Base-by-base conservation (phyloP, 2,888 invertebrate genomes). In the Mimumesa dahlbomi region DNA sequence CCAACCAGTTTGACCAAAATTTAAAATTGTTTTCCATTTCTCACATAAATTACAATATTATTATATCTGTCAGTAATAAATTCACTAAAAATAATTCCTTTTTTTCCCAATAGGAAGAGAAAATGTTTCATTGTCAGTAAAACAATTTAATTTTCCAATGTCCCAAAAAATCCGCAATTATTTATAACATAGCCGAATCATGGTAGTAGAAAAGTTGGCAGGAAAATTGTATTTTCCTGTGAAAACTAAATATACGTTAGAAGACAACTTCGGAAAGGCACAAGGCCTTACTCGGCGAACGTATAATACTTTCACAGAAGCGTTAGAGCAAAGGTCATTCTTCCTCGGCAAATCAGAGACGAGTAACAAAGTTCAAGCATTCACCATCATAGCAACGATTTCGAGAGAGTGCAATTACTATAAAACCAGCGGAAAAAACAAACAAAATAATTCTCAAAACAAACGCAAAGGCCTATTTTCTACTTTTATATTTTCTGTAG, bases 311-410 rank as follows among this genome's bases (percentile, higher is more conserved):
- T 84, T 84, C 83, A 85, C 85, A 75, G 72, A 75, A 75, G 78
- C 75, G 75, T 76, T 77, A 78, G 84, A 83, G 84, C 85, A 83
- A 85, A 85, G 85, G 84, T 83, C 85, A 80, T 76, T 73, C 82
- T 68, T 79, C 75, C 68, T 50, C 77, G 70, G 79, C 71, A 75
- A 66, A 71, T 72, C 63, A 63, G 68, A 73, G 76, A 77, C 75
- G 77, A 71, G 73, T 73, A 84, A 82, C 82, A 82, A 85, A 86
- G 85, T 86, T 86, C 85, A 85, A 80, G 82, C 86, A 84, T 85
- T 85, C 85, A 86, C 85, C 82, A 75, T 75, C 75, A 73, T 75
- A 73, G 67, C 73, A 75, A 74, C 76, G 75, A 84, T 82, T 80
- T 72, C 69, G 57, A 42, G 67, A 50, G 42, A 68, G 50, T 46